Evolutionary conservation across 2,113 vertebrate genomes (phyloP).

Genomic region (Melospiza georgiana): DNA sequence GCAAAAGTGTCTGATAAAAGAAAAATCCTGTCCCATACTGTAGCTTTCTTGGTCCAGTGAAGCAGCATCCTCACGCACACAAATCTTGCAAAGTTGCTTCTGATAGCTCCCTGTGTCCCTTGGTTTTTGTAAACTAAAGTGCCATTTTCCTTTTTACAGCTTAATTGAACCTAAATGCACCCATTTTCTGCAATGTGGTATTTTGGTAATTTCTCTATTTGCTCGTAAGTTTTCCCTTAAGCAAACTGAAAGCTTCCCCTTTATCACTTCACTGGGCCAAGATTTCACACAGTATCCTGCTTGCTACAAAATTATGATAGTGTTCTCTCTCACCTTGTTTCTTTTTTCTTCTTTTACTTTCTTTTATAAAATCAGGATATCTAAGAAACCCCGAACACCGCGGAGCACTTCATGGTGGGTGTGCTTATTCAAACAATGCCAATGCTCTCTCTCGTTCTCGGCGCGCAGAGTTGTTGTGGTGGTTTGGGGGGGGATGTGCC

Average conservation of each 20-base stretch:
- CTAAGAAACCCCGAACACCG: constrained; percentile 68
- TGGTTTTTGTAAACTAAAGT: constrained; percentile 41
- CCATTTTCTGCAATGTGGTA: constrained; percentile 44
- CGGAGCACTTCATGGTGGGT: constrained; percentile 66
- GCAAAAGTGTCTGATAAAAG: constrained; percentile 67
- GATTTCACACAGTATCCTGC: constrained; percentile 69
- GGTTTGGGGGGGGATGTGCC: constrained; percentile 35
- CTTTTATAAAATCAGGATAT: constrained; percentile 70
- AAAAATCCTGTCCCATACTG: constrained; percentile 66
- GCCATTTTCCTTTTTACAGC: constrained; percentile 42
- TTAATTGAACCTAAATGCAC: constrained; percentile 44
- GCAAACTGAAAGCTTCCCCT: constrained; percentile 47
- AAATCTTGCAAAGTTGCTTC: constrained; percentile 36
- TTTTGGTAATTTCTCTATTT: constrained; percentile 47
- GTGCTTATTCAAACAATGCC: constrained; percentile 66
- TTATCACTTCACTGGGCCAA: constrained; percentile 66
- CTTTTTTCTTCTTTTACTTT: constrained; percentile 74
- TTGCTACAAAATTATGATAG: constrained; percentile 68
- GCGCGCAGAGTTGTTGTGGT: constrained; percentile 31
- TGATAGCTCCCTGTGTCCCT: constrained; percentile 23
- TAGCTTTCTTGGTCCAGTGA: constrained; percentile 70
- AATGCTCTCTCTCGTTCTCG: constrained; percentile 63
- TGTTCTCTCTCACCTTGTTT: constrained; percentile 70
- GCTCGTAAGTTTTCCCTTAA: constrained; percentile 28
- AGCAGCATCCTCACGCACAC: constrained; percentile 34